phyloP scores from a whole-genome alignment of 2,888 invertebrate species.

The Eretmocerus hayati region DNA sequence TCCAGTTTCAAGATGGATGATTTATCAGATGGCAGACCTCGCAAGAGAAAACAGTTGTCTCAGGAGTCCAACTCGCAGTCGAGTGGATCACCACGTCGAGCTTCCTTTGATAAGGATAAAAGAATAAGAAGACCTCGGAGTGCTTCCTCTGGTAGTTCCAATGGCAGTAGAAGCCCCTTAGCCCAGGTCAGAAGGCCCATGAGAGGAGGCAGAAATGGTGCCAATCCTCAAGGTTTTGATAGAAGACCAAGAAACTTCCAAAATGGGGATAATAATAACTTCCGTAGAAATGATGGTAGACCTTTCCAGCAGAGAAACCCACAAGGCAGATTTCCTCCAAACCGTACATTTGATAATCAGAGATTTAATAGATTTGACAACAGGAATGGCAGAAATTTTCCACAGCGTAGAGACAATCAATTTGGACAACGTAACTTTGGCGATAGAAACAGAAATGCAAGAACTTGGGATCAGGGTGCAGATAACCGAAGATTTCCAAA shows the following conservation, averaged over 20 bases:
- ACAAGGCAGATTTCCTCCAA: constrained; percentile 21
- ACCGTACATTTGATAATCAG: constrained; percentile 20
- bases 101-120: neutral
- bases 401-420: constrained; percentile 23
- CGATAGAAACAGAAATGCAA: constrained; percentile 20
- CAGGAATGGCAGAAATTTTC: constrained; percentile 23
- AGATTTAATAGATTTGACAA: constrained; percentile 25
- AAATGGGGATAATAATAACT: constrained; percentile 19
- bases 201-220: neutral
- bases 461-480: constrained; percentile 20
- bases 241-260: constrained; percentile 17
- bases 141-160: constrained; percentile 28
- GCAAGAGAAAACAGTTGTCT: constrained; percentile 27
- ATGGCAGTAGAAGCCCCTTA: constrained; percentile 22
- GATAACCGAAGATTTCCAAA: constrained; percentile 23
- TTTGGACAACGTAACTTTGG: constrained; percentile 21
- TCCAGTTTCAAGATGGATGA: constrained; percentile 27
- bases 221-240: constrained; percentile 5
- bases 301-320: constrained; percentile 19
- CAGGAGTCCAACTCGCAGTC: constrained; percentile 23
- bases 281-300: constrained; percentile 12
- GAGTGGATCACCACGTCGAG: constrained; percentile 14
- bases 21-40: constrained; percentile 22
- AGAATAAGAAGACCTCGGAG: constrained; percentile 23
- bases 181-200: neutral